Evolutionary conservation across 2,797 vertebrate species (phyloP).

Genomic region (Salarias fasciatus): DNA sequence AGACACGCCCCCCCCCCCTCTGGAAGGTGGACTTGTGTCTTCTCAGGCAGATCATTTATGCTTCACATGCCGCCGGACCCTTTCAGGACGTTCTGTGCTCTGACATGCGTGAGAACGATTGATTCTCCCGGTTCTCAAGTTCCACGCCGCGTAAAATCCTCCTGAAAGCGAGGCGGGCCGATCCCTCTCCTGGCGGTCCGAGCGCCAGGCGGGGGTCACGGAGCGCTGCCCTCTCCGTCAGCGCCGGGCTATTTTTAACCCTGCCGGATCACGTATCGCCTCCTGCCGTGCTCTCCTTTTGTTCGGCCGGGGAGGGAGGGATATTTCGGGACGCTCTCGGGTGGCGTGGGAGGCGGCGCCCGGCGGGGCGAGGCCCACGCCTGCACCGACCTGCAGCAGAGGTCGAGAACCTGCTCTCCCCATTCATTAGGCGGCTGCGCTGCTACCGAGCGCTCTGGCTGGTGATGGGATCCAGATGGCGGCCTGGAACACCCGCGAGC

Average conservation of each 20-base stretch:
- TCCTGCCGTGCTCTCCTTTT: conserved; percentile 60
- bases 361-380: conserved; percentile 22
- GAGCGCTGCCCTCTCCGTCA: conserved; percentile 65
- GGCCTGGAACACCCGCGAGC: conserved; percentile 86
- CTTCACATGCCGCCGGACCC: conserved; percentile 51
- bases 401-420: conserved; percentile 29
- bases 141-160: conserved; percentile 28
- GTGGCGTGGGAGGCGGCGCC: conserved; percentile 41
- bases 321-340: conserved; percentile 70
- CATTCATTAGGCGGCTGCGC: conserved; percentile 52
- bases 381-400: conserved; percentile 35
- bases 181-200: conserved; percentile 56
- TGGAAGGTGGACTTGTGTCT: conserved; percentile 45
- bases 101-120: conserved; percentile 57
- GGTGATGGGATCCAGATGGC: conserved; percentile 91
- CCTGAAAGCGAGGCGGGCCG: conserved; percentile 22
- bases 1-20: conserved; percentile 35
- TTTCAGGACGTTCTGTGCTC: conserved; percentile 45
- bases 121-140: conserved; percentile 61
- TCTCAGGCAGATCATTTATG: conserved; percentile 56
- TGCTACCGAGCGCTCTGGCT: conserved; percentile 81
- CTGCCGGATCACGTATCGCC: conserved; percentile 72
- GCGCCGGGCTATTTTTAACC: conserved; percentile 82
- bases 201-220: conserved; percentile 51
- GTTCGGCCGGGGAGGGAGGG: conserved; percentile 54